These are phyloP conservation scores for Bujurquina vittata DNA, from an alignment of 2,113 vertebrate species.

Conservation along the genomic window DNA sequence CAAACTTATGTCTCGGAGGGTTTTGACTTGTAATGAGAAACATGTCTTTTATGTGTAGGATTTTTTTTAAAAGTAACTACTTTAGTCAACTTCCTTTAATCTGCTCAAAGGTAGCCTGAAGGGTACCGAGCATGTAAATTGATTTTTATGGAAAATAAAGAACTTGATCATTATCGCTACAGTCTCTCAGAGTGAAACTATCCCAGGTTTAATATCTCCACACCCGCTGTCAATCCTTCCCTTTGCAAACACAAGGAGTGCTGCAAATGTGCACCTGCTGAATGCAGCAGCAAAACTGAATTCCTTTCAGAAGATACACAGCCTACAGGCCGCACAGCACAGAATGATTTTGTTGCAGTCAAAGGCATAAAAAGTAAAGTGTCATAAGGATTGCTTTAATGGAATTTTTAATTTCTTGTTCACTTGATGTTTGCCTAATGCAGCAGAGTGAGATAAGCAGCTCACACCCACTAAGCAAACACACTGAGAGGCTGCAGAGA, in stretches of 20 bases:
- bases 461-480: conserved; percentile 53
- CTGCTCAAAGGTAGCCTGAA: neutral
- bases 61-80: neutral
- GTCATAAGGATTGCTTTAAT: neutral
- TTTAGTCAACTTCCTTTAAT: neutral
- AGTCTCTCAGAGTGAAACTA: neutral
- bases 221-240: neutral
- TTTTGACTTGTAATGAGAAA: neutral
- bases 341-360: neutral
- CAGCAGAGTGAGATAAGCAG: neutral
- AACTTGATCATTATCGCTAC: neutral
- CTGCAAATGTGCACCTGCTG: neutral
- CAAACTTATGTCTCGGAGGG: neutral
- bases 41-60: neutral
- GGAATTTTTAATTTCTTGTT: neutral
- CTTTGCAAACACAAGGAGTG: conserved; percentile 3
- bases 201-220: neutral
- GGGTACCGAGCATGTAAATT: neutral
- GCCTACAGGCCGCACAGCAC: neutral
- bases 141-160: neutral
- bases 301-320: neutral
- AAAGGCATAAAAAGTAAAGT: neutral
- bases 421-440: neutral
- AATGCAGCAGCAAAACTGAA: neutral
- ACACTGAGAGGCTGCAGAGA: neutral